phyloP scores from a whole-genome alignment of 2,113 vertebrate species.

The Rattus rattus region DNA sequence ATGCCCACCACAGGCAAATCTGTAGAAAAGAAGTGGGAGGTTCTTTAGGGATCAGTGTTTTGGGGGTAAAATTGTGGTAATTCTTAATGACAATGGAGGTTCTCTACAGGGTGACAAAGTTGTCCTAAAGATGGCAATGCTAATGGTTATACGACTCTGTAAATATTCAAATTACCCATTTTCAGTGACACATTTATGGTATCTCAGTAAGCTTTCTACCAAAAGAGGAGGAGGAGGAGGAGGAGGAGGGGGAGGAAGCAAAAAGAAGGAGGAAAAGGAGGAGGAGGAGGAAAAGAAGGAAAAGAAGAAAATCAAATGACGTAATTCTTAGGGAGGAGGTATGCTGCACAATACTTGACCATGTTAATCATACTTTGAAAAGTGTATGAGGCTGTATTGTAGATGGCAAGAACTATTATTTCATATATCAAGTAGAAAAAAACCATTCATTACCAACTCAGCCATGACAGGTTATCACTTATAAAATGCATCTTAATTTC shows the following conservation, averaged over 20 bases:
- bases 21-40: background rate
- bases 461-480: slow-evolving; percentile 30
- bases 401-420: slow-evolving; percentile 41
- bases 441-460: background rate
- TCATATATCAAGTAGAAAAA: slow-evolving; percentile 32
- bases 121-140: background rate
- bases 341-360: background rate
- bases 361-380: background rate
- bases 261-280: no score
- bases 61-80: background rate
- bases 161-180: background rate
- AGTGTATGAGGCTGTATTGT: background rate
- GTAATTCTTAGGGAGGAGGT: background rate
- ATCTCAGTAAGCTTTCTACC: background rate
- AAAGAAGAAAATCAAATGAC: background rate
- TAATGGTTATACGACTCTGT: background rate
- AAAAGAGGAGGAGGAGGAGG: background rate
- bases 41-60: background rate
- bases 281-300: rapidly evolving
- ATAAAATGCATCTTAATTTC: slow-evolving; percentile 21
- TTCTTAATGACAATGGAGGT: background rate
- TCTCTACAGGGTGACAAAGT: background rate
- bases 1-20: background rate
- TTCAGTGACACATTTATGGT: background rate
- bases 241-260: no score